A percentile compares a stretch with the other conserved stretches of the same genome.
These are phyloP conservation scores for Rhegmatorhina hoffmannsi DNA, from an alignment of 2,113 vertebrate genomes.

Conservation along the genomic window DNA sequence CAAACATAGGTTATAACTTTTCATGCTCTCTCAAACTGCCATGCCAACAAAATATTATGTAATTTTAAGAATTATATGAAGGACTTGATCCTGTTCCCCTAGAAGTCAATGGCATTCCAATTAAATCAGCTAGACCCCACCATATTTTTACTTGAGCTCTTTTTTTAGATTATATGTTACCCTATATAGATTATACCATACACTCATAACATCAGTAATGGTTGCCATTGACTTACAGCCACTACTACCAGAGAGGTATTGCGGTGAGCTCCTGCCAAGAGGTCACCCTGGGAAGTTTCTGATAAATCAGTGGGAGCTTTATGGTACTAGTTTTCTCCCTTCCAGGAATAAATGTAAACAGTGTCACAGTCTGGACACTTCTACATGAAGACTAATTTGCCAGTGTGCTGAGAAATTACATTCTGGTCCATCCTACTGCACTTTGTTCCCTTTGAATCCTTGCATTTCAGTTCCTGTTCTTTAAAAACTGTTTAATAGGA, in stretches of 20 bases:
- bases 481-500: not conserved
- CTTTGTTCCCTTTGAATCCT: not conserved
- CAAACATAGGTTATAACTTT: not conserved
- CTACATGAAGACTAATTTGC: not conserved
- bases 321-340: not conserved
- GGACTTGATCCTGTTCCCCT: not conserved
- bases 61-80: not conserved
- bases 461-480: not conserved
- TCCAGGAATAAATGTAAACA: conserved; percentile 4
- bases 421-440: not conserved
- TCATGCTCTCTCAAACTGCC: not conserved
- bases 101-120: not conserved
- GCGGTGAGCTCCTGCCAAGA: not conserved
- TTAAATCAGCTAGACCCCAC: not conserved
- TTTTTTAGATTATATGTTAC: not conserved
- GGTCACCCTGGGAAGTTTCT: not conserved
- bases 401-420: not conserved
- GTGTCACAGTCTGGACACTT: not conserved
- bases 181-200: not conserved
- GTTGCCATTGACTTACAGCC: not conserved
- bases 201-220: not conserved
- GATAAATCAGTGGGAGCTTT: conserved; percentile 19
- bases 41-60: rapidly evolving
- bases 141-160: not conserved
- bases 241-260: not conserved